Conservation (phyloP, 2,797 vertebrate species). For the Cacajao melanocephalus region DNA sequence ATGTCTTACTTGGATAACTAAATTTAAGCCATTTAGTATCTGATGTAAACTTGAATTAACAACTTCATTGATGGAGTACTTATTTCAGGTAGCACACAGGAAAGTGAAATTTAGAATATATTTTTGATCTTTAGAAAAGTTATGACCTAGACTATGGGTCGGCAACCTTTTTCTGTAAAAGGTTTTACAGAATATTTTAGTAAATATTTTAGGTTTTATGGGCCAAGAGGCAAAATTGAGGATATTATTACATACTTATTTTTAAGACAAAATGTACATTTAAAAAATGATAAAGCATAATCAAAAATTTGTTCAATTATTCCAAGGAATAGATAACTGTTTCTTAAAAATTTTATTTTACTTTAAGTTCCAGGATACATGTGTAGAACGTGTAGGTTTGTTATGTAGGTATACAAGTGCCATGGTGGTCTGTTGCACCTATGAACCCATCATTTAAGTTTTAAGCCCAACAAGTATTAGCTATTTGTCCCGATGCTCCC, state of each 20-base stretch:
- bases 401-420: too few relatives aligned
- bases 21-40: background rate
- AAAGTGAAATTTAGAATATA: background rate
- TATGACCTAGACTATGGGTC: background rate
- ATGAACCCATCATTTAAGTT: too few relatives aligned
- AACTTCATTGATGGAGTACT: background rate
- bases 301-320: too few relatives aligned
- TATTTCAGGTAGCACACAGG: background rate
- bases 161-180: background rate
- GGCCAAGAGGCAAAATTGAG: background rate
- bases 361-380: too few relatives aligned
- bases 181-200: background rate
- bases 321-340: too few relatives aligned
- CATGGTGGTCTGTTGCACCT: too few relatives aligned
- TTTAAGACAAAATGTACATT: background rate
- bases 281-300: background rate
- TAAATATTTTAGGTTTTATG: background rate
- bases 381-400: too few relatives aligned
- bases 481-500: too few relatives aligned
- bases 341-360: too few relatives aligned
- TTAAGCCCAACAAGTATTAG: too few relatives aligned
- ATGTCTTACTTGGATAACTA: background rate
- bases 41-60: background rate
- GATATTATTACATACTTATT: background rate
- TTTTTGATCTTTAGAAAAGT: background rate